Base-by-base conservation (phyloP, 2,113 vertebrate genomes). In the Dasyurus viverrinus region DNA sequence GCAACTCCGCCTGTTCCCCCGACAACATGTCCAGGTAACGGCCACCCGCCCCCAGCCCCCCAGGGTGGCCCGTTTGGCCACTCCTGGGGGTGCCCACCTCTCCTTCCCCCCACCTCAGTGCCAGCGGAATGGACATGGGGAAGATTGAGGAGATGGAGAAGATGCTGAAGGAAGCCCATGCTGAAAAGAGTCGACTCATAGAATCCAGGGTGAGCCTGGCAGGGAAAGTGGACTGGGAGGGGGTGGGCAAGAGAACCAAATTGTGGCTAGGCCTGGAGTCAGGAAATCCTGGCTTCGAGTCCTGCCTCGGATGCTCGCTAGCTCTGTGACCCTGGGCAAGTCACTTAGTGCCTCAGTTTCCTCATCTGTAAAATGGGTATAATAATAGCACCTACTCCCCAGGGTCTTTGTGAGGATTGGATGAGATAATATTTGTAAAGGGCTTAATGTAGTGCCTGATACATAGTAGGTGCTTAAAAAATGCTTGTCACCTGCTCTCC, bases 121-220 rank as follows among this genome's bases (percentile, higher is more conserved):
- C 98, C 92, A 99, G 99, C 0, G 99, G 99, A 60, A 96, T 99
- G 91, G 99, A 99, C 27, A 97, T 98, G 27, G 99, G 99, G 90
- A 99, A 99, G 98, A 99, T 99, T 0, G 99, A 99, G 93, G 99
- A 99, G 98, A 99, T 99, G 99, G 99, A 99, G 98, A 99, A 99
- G 98, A 99, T 99, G 99, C 94, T 99, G 97, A 99, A 99, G 96
- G 99, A 99, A 97, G 99, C 99, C 0, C 99, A 99, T 0, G 99
- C 99, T 0, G 99, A 99, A 98, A 99, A 99, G 98, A 99, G 99
- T 0, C 98, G 99, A 93, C 98, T 99, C 96, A 98, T 99, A 96
- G 99, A 99, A 97, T 99, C 99, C 25, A 98, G 99, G 98, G 99
- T 99, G 97, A 99, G 99, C 0, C 50, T 0, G 54, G 30, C 11